These are phyloP conservation scores for Pristionchus fissidentatus DNA, from an alignment of 2,888 invertebrate genomes.

Conservation along the genomic window DNA sequence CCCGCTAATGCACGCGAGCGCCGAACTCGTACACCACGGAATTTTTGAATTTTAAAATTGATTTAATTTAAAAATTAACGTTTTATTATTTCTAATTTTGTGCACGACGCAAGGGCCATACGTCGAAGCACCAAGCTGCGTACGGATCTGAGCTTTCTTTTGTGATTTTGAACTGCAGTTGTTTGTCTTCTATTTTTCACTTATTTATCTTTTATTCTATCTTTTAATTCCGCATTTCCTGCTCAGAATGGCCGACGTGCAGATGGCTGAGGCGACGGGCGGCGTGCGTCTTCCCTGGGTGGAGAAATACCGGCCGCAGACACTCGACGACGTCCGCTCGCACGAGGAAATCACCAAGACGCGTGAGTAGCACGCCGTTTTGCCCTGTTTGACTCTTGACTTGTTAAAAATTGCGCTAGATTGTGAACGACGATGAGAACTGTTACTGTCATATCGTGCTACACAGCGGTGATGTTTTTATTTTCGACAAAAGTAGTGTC, in stretches of 20 bases:
- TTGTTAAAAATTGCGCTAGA: neutral
- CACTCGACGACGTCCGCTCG: constrained; percentile 92
- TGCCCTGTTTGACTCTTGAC: neutral
- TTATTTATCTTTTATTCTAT: neutral
- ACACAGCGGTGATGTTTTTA: no score
- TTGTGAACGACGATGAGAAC: neutral
- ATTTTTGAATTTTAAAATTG: neutral
- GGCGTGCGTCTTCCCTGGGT: constrained; percentile 82
- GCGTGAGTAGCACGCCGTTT: constrained; percentile 84
- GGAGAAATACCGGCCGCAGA: constrained; percentile 95
- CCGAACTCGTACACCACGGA: neutral
- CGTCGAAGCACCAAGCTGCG: neutral
- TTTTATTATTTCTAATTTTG: neutral
- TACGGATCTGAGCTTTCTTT: neutral
- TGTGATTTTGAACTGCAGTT: neutral
- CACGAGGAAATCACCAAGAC: constrained; percentile 96
- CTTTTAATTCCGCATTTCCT: no score
- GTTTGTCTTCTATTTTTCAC: neutral
- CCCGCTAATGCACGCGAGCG: neutral
- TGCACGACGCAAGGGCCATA: neutral
- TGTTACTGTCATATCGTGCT: neutral
- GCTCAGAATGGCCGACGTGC: no score
- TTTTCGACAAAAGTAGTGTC: no score
- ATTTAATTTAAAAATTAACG: neutral
- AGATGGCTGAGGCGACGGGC: neutral